phyloP scores from a whole-genome alignment of 2,797 vertebrate genomes.

The Clarias platycephalus region DNA sequence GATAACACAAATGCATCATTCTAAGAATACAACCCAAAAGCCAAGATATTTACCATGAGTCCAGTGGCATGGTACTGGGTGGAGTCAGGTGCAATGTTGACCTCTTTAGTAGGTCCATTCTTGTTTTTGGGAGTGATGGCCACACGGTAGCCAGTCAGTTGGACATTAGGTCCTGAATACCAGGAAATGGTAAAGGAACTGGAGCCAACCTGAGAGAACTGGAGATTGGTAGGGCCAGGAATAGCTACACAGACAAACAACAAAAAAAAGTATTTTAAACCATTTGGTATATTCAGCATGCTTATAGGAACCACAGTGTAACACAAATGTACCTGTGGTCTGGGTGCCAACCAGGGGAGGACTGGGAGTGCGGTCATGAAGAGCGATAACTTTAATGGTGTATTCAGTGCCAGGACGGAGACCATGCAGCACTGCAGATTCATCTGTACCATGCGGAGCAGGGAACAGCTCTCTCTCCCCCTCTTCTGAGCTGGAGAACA shows the following conservation, averaged over 20 bases:
- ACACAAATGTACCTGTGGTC: constrained; percentile 82
- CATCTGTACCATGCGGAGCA: constrained; percentile 83
- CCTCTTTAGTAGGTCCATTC: constrained; percentile 82
- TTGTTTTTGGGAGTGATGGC: constrained; percentile 83
- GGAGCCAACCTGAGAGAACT: constrained; percentile 79
- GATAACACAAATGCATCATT: background rate
- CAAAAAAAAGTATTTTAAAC: background rate
- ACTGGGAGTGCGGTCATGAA: constrained; percentile 89
- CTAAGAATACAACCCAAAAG: background rate
- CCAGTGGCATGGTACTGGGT: constrained; percentile 77
- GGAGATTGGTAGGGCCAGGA: constrained; percentile 80
- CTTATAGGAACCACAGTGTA: background rate
- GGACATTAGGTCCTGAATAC: constrained; percentile 79
- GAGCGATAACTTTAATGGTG: constrained; percentile 93
- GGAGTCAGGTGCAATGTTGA: constrained; percentile 79
- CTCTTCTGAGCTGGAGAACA: constrained; percentile 91
- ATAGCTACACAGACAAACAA: constrained; percentile 73
- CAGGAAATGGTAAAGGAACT: constrained; percentile 78
- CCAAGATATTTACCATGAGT: constrained; percentile 74
- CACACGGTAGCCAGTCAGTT: constrained; percentile 84
- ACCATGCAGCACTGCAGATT: constrained; percentile 85
- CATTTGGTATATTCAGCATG: background rate
- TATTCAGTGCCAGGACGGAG: constrained; percentile 96
- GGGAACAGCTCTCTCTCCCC: constrained; percentile 89
- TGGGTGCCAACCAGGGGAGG: constrained; percentile 87